Conservation (phyloP, 2,113 vertebrate genomes). For the Hucho hucho region DNA sequence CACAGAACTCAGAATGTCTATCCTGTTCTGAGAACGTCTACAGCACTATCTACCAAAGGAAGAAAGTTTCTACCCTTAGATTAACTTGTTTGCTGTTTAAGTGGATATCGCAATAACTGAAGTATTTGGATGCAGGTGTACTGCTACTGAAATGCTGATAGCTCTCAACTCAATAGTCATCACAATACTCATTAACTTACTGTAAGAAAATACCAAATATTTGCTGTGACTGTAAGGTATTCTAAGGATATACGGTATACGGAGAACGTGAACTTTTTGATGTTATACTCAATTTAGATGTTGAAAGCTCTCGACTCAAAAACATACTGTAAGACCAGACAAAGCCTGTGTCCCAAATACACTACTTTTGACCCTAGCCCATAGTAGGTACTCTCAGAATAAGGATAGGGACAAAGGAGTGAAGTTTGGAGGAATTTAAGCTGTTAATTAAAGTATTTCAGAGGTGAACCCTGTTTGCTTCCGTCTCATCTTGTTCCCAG, state of each 20-base stretch:
- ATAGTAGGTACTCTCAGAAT: too few species aligned
- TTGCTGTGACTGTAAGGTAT: neutral
- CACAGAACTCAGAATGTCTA: constrained; percentile 67
- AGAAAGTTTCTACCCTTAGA: neutral
- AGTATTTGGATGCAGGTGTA: too few species aligned
- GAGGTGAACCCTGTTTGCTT: neutral
- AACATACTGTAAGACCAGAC: too few species aligned
- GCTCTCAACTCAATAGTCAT: too few species aligned
- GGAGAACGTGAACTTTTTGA: too few species aligned
- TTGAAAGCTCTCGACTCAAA: too few species aligned
- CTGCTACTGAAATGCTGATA: too few species aligned
- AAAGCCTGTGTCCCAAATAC: too few species aligned
- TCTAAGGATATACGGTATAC: neutral
- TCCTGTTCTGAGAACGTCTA: neutral
- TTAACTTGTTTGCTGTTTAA: neutral
- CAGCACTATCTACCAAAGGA: neutral
- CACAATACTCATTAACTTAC: too few species aligned
- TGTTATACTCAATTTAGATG: too few species aligned
- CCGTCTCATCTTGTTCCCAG: neutral
- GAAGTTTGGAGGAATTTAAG: neutral
- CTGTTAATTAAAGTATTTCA: neutral
- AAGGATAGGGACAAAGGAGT: too few species aligned
- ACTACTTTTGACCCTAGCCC: too few species aligned
- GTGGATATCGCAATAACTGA: neutral
- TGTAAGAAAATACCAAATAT: neutral